Evolutionary conservation across 2,797 vertebrate genomes (phyloP).

Genomic region (Pterois miles): DNA sequence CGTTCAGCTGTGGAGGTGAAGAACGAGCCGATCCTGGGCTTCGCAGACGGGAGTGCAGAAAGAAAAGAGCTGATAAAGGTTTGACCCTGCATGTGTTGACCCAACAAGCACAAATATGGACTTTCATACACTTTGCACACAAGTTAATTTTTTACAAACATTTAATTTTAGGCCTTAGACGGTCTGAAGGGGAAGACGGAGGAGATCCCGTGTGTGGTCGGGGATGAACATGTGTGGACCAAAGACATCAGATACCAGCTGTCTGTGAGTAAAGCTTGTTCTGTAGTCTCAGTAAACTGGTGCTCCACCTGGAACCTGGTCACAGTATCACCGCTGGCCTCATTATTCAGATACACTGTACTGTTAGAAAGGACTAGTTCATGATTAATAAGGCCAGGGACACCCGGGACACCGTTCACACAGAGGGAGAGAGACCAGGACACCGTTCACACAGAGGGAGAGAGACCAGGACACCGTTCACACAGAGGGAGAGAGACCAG

Average conservation of each 20-base stretch:
- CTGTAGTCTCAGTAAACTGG: neutral
- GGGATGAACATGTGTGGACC: conserved; percentile 94
- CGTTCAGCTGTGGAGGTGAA: conserved; percentile 82
- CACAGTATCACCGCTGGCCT: neutral
- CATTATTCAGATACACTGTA: neutral
- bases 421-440: too few species aligned
- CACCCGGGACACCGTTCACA: too few species aligned
- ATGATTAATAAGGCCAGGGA: too few species aligned
- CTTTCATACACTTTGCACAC: neutral
- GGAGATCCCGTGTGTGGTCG: conserved; percentile 92
- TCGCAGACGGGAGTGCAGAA: conserved; percentile 86
- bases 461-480: too few species aligned
- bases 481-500: too few species aligned
- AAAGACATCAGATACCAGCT: conserved; percentile 87
- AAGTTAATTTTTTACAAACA: neutral
- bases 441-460: too few species aligned
- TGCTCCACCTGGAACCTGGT: too few species aligned
- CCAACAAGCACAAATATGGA: neutral
- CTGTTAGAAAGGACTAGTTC: too few species aligned
- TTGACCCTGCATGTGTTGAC: neutral
- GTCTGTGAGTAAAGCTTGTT: conserved; percentile 82
- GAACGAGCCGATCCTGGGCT: conserved; percentile 92
- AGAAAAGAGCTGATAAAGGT: conserved; percentile 88
- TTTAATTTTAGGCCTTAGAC: conserved; percentile 80
- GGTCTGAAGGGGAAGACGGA: conserved; percentile 87